A percentile compares a stretch with the other conserved stretches of the same genome.
Conservation (phyloP, 2,888 invertebrate genomes). For the Hirtodrosophila alboralis region DNA sequence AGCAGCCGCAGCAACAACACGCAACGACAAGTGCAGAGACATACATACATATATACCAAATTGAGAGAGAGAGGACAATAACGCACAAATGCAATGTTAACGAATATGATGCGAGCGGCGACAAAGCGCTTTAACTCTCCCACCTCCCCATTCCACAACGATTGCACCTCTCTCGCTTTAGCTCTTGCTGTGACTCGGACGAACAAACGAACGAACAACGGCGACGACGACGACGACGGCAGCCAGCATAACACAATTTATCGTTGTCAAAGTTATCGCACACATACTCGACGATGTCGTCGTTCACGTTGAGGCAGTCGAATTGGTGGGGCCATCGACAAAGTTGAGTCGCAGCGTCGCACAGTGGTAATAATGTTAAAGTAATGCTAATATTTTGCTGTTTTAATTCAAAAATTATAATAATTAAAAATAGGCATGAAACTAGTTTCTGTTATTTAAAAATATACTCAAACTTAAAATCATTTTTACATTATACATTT, state of each 20-base stretch:
- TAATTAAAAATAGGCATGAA: not conserved
- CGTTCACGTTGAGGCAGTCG: conserved; percentile 36
- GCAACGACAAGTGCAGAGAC: conserved; percentile 50
- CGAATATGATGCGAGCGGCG: conserved; percentile 50
- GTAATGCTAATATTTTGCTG: no score
- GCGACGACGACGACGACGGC: conserved; percentile 19
- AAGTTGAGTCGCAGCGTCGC: conserved; percentile 18
- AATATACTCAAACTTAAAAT: no score
- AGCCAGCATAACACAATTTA: conserved; percentile 61
- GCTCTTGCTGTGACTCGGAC: conserved; percentile 17
- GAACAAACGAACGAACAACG: conserved; percentile 22
- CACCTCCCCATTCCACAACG: conserved; percentile 12
- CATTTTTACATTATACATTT: no score
- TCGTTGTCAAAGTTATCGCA: conserved; percentile 67
- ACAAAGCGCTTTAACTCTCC: conserved; percentile 32
- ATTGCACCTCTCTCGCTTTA: not conserved
- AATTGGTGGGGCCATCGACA: conserved; percentile 23
- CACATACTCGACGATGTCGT: conserved; percentile 38
- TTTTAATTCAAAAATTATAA: not conserved
- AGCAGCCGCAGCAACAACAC: conserved; percentile 6
- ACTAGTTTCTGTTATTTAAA: no score
- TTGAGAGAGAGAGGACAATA: conserved; percentile 23
- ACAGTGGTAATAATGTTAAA: conserved; percentile 15
- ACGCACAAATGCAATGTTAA: conserved; percentile 51
- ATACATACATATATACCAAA: no score